Evolutionary conservation across 2,797 vertebrate genomes (phyloP).

Genomic region (Eupleurogrammus muticus): DNA sequence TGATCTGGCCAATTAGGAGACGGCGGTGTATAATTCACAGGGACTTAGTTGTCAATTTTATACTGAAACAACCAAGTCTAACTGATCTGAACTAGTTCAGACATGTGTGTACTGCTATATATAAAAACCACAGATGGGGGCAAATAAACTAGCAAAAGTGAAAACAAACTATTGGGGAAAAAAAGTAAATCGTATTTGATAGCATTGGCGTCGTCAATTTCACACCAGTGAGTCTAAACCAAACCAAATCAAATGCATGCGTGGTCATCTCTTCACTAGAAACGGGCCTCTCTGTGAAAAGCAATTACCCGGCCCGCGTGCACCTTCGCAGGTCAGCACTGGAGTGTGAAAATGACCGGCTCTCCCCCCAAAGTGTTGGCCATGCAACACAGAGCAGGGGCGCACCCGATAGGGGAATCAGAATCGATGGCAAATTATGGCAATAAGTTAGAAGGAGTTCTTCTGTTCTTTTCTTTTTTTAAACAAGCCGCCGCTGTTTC

Average conservation of each 20-base stretch:
- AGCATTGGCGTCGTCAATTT: conserved; percentile 7
- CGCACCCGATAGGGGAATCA: conserved; percentile 20
- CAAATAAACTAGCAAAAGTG: background rate
- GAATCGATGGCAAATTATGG: conserved; percentile 39
- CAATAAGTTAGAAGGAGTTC: conserved; percentile 2
- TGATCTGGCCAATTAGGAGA: conserved; percentile 75
- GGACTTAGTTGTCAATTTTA: conserved; percentile 37
- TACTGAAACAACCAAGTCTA: conserved; percentile 22
- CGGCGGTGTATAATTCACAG: conserved; percentile 60
- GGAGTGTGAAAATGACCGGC: conserved; percentile 46
- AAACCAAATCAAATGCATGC: conserved; percentile 20
- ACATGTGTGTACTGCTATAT: too few species aligned
- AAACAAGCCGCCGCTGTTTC: conserved; percentile 51
- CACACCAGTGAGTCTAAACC: conserved; percentile 22
- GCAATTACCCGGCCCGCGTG: conserved; percentile 42
- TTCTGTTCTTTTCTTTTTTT: conserved; percentile 1
- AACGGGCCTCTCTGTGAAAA: conserved; percentile 48
- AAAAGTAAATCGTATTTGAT: conserved; percentile 3
- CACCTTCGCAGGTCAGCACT: conserved; percentile 47
- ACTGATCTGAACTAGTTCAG: conserved; percentile 20
- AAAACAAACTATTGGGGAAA: background rate
- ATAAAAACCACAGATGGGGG: background rate
- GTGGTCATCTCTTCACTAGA: conserved; percentile 31
- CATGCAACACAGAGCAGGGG: conserved; percentile 15
- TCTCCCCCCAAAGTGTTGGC: conserved; percentile 29